phyloP scores from a whole-genome alignment of 1,140 invertebrate species.

The Pemphigus obesinymphae region DNA sequence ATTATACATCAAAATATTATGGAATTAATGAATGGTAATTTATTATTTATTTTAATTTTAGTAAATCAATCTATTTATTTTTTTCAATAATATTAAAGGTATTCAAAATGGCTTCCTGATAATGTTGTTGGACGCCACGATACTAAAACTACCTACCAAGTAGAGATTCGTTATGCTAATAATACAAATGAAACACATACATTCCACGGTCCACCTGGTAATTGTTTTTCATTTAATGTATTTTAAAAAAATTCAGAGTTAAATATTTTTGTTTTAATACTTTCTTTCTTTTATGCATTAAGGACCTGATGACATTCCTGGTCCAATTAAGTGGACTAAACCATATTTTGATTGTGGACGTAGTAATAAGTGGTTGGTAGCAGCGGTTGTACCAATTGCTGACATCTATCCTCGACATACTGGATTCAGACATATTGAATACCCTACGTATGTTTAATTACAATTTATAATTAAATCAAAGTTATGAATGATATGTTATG shows the following conservation, averaged over 20 bases:
- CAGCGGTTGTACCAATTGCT: slow-evolving; percentile 86
- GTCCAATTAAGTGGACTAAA: slow-evolving; percentile 87
- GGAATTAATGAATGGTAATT: slow-evolving; percentile 87
- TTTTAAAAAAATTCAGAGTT: neutral
- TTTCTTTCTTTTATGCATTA: slow-evolving; percentile 44
- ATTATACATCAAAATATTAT: slow-evolving; percentile 88
- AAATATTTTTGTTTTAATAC: neutral
- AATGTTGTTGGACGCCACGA: slow-evolving; percentile 74
- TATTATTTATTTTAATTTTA: neutral
- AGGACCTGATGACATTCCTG: slow-evolving; percentile 78
- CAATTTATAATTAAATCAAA: neutral
- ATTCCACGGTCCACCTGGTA: slow-evolving; percentile 85
- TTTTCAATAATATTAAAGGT: slow-evolving; percentile 53
- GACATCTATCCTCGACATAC: slow-evolving; percentile 95
- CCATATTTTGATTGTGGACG: slow-evolving; percentile 96
- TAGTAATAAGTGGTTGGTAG: slow-evolving; percentile 92
- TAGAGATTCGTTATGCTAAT: slow-evolving; percentile 88
- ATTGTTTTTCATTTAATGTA: neutral
- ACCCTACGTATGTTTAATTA: slow-evolving; percentile 72
- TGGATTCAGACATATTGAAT: slow-evolving; percentile 89
- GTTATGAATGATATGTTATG: slow-evolving; percentile 27
- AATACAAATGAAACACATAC: slow-evolving; percentile 92
- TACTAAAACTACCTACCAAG: slow-evolving; percentile 88
- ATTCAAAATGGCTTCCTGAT: slow-evolving; percentile 82
- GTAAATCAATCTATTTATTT: neutral